phyloP scores from a whole-genome alignment of 2,888 invertebrate genomes.

The Sesamia inferens region DNA sequence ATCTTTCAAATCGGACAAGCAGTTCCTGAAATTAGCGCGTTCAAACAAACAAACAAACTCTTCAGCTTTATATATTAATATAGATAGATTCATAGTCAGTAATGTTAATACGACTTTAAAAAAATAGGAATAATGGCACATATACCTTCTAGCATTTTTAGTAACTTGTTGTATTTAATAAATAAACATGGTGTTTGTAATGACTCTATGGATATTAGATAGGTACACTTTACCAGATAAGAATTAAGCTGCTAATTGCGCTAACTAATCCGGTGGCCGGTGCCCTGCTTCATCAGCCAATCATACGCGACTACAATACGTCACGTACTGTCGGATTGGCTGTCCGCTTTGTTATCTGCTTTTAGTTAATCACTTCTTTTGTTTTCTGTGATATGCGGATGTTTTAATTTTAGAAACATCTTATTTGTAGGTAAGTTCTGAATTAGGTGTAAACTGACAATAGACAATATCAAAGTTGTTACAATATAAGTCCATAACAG shows the following conservation, averaged over 20 bases:
- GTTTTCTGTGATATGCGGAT: constrained; percentile 28
- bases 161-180: background rate
- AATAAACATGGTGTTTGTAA: constrained; percentile 36
- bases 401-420: constrained; percentile 21
- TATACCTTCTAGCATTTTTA: background rate
- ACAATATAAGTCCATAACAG: background rate
- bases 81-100: background rate
- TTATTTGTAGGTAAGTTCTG: background rate
- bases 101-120: background rate
- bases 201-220: constrained; percentile 42
- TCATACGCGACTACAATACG: constrained; percentile 34
- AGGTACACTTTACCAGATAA: constrained; percentile 53
- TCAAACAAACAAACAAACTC: too few relatives aligned
- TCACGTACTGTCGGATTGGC: constrained; percentile 50
- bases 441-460: background rate
- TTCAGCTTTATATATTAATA: too few relatives aligned
- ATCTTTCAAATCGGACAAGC: too few relatives aligned
- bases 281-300: constrained; percentile 35
- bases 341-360: constrained; percentile 34
- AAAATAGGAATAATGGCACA: background rate
- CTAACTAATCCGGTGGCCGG: constrained; percentile 49
- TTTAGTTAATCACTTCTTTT: constrained; percentile 42
- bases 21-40: too few relatives aligned
- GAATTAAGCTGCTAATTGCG: constrained; percentile 56
- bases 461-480: background rate